These are phyloP conservation scores for Tricholauxania praeusta DNA, from an alignment of 2,888 invertebrate genomes.

Conservation along the genomic window DNA sequence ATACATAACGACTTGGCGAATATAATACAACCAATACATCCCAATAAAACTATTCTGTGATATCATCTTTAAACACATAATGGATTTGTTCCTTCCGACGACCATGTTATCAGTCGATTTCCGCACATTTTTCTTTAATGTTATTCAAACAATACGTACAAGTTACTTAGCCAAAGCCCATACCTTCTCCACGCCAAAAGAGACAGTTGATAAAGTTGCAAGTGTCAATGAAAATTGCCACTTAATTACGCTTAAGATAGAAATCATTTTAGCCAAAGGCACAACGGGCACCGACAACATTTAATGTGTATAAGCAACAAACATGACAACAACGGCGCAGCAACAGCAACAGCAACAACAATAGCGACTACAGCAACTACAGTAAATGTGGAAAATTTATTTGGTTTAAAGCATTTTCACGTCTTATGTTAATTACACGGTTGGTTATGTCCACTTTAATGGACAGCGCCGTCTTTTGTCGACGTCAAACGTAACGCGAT, in stretches of 20 bases:
- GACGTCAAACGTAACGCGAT: background rate
- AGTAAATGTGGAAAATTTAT: background rate
- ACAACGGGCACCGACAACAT: conserved; percentile 13
- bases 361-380: conserved; percentile 33
- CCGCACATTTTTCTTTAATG: no score
- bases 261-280: conserved; percentile 15
- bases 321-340: conserved; percentile 22
- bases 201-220: conserved; percentile 19
- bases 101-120: no score
- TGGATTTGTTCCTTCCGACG: no score
- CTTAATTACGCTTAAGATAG: conserved; percentile 15
- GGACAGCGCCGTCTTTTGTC: background rate
- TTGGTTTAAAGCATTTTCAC: conserved; percentile 12
- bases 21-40: no score
- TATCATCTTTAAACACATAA: no score
- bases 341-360: conserved; percentile 29
- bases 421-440: conserved; percentile 26
- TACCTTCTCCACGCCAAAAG: no score
- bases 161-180: no score
- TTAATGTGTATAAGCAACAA: conserved; percentile 4
- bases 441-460: conserved; percentile 14
- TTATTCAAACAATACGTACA: no score
- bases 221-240: conserved; percentile 19
- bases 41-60: no score
- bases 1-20: no score